Evolutionary conservation across 2,113 vertebrate species (phyloP).

Genomic region (Neotoma lepida): DNA sequence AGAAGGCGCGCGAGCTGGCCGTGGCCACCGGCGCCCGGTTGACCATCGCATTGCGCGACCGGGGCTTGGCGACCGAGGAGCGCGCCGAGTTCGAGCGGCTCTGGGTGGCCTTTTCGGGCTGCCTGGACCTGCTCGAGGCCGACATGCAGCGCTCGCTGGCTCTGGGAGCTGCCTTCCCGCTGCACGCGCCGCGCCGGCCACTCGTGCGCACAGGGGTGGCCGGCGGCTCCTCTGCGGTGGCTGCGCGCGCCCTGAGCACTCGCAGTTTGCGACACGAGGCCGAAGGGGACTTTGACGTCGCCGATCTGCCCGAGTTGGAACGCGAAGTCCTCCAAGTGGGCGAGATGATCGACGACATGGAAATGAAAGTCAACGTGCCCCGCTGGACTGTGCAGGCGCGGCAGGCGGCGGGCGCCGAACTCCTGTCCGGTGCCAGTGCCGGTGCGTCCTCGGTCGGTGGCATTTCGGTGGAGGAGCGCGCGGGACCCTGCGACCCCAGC

Average conservation of each 20-base stretch:
- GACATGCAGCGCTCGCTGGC: constrained; percentile 96
- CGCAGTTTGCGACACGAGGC: constrained; percentile 96
- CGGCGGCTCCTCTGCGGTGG: constrained; percentile 91
- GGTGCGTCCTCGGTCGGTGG: constrained; percentile 91
- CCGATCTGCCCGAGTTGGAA: constrained; percentile 92
- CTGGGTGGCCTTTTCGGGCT: constrained; percentile 97
- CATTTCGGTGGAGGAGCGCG: constrained; percentile 89
- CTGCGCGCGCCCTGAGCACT: constrained; percentile 93
- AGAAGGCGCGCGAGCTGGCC: constrained; percentile 95
- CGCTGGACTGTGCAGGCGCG: constrained; percentile 97
- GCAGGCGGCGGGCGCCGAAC: constrained; percentile 94
- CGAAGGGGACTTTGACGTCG: constrained; percentile 91
- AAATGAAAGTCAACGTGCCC: constrained; percentile 98
- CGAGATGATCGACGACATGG: constrained; percentile 98
- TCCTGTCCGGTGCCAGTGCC: constrained; percentile 90
- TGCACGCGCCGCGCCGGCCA: constrained; percentile 92
- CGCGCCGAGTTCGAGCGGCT: constrained; percentile 95
- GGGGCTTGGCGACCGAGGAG: constrained; percentile 90
- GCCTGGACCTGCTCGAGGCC: constrained; percentile 96
- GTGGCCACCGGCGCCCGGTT: constrained; percentile 91
- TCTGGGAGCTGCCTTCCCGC: constrained; percentile 94
- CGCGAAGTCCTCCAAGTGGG: constrained; percentile 93
- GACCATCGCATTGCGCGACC: constrained; percentile 92
- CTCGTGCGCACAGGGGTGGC: constrained; percentile 96
- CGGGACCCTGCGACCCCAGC: constrained; percentile 86